Evolutionary conservation across 2,113 vertebrate species (phyloP).

Genomic region (Catagonus wagneri): DNA sequence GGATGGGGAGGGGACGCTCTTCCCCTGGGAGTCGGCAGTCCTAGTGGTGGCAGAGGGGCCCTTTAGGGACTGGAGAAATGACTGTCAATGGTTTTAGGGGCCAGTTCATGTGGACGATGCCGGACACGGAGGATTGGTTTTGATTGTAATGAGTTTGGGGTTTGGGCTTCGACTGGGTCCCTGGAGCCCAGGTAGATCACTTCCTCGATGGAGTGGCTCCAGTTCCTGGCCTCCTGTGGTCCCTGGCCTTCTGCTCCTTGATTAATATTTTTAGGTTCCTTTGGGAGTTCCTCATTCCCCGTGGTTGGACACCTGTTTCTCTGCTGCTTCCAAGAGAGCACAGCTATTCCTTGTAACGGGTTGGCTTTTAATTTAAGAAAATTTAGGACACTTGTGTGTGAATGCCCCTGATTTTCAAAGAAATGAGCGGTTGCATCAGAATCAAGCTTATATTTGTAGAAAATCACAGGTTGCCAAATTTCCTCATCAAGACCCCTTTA

Average conservation of each 20-base stretch:
- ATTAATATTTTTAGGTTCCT: neutral
- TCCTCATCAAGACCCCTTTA: slow-evolving; percentile 52
- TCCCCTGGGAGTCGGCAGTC: too few species aligned
- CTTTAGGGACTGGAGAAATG: neutral
- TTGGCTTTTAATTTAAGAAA: slow-evolving; percentile 57
- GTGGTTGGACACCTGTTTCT: slow-evolving; percentile 20
- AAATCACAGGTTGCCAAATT: slow-evolving; percentile 61
- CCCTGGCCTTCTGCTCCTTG: neutral
- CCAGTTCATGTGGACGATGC: neutral
- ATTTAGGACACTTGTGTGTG: slow-evolving; percentile 72
- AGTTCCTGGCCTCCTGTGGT: neutral
- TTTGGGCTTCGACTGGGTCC: neutral
- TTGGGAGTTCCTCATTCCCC: neutral
- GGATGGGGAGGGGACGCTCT: neutral
- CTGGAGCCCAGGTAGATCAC: neutral
- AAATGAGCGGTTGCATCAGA: slow-evolving; percentile 62
- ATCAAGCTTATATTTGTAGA: slow-evolving; percentile 61
- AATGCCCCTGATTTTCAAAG: slow-evolving; percentile 75
- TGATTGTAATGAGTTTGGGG: neutral
- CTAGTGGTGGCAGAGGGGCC: neutral
- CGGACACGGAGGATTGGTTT: neutral
- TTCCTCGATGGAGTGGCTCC: neutral
- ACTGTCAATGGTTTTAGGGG: neutral
- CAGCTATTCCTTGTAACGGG: slow-evolving; percentile 10
- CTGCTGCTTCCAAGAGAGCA: neutral